Evolutionary conservation across 2,797 vertebrate genomes (phyloP).

Genomic region (Pipistrellus pygmaeus): DNA sequence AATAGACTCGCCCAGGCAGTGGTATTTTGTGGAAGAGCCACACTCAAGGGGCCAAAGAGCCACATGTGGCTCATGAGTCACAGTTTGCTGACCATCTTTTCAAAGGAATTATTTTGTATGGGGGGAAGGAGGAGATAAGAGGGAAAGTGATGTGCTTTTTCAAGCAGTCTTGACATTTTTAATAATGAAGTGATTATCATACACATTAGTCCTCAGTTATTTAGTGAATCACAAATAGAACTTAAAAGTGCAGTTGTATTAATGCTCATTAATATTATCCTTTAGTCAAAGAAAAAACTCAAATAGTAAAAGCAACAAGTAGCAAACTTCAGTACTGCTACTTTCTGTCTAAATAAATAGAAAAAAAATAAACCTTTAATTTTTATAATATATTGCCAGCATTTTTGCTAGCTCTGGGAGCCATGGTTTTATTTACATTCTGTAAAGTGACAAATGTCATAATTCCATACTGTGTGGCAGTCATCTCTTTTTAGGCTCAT

Average conservation of each 20-base stretch:
- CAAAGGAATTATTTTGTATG: conserved; percentile 31
- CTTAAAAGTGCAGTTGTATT: conserved; percentile 22
- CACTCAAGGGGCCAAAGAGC: no score
- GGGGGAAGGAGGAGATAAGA: not conserved
- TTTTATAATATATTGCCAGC: conserved; percentile 17
- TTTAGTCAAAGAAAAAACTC: conserved; percentile 25
- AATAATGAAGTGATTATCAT: conserved; percentile 40
- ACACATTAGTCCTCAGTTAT: conserved; percentile 27
- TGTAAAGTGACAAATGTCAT: conserved; percentile 62
- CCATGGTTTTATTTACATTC: conserved; percentile 44
- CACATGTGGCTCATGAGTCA: no score
- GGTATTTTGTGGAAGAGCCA: no score
- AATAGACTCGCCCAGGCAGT: no score
- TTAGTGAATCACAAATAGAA: conserved; percentile 63
- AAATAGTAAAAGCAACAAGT: conserved; percentile 50
- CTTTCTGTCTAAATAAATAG: conserved; percentile 49
- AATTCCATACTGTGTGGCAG: conserved; percentile 66
- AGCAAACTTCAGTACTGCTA: conserved; percentile 50
- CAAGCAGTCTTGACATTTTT: conserved; percentile 60
- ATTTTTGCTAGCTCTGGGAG: conserved; percentile 54
- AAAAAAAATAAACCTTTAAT: not conserved
- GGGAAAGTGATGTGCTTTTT: conserved; percentile 54
- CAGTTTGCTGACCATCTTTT: no score
- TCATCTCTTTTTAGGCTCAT: conserved; percentile 62
- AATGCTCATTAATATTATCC: not conserved